Evolutionary conservation across 2,113 vertebrate species (phyloP).

Genomic region (Panthera tigris): DNA sequence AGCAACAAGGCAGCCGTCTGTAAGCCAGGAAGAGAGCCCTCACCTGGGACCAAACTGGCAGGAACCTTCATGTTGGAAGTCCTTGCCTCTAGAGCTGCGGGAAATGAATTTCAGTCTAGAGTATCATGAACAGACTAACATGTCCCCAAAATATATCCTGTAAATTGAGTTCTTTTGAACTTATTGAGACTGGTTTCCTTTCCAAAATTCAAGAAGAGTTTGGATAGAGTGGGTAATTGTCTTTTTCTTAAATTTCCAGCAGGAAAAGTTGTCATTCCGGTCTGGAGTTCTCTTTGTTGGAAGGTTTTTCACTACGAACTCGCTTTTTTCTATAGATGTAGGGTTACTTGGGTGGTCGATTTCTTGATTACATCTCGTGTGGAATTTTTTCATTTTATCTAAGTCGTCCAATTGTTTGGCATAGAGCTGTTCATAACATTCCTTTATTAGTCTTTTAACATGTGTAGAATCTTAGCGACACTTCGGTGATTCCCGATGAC

Average conservation of each 20-base stretch:
- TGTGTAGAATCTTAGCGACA: neutral
- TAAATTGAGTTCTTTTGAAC: neutral
- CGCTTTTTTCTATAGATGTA: neutral
- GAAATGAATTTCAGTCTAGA: neutral
- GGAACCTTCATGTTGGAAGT: neutral
- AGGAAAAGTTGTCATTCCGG: neutral
- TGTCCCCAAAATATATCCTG: neutral
- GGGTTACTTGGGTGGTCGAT: neutral
- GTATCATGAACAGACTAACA: neutral
- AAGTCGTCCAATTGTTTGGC: neutral
- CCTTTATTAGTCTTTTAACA: neutral
- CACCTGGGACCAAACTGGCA: neutral
- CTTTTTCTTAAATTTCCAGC: neutral
- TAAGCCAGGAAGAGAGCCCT: too few relatives aligned
- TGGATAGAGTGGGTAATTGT: neutral
- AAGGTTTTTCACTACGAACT: neutral
- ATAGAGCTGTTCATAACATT: neutral
- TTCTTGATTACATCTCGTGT: neutral
- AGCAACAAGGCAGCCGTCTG: neutral
- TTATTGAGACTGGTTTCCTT: neutral
- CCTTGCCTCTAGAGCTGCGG: neutral
- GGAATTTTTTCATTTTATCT: neutral
- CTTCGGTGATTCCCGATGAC: neutral
- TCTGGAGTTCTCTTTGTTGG: neutral
- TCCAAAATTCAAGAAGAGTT: neutral